Conservation (phyloP, 2,113 vertebrate species). For the Harpagus bidentatus region DNA sequence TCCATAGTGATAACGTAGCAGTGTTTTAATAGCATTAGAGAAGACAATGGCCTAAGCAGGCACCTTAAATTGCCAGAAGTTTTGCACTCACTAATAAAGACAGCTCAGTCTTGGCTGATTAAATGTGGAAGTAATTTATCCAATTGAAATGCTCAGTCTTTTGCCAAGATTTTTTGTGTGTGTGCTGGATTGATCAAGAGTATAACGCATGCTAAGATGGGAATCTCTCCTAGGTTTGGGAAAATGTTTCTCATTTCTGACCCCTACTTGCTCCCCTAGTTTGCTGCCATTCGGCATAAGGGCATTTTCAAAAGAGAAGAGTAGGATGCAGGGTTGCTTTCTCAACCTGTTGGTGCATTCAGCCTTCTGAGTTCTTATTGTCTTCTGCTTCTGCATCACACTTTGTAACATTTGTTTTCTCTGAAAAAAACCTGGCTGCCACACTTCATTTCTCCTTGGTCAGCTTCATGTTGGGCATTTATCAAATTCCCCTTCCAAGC, state of each 20-base stretch:
- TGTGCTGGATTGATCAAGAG: not conserved
- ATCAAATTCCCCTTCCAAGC: not conserved
- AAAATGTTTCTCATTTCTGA: not conserved
- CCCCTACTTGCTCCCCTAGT: not conserved
- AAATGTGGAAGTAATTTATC: constrained; percentile 54
- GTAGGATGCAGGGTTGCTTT: not conserved
- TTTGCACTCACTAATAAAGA: not conserved
- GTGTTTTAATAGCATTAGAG: not conserved
- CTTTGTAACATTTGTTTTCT: not conserved
- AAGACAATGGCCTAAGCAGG: constrained; percentile 10
- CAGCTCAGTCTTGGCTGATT: constrained; percentile 23
- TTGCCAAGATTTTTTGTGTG: not conserved
- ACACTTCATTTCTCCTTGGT: not conserved
- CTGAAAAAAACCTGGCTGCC: not conserved
- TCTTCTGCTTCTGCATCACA: not conserved
- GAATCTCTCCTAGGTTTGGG: not conserved
- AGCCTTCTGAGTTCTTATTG: not conserved
- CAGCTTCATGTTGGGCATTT: not conserved
- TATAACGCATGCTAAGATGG: not conserved
- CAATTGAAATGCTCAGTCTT: not conserved
- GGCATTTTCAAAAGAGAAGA: not conserved
- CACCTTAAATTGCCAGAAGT: constrained; percentile 1
- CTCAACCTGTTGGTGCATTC: not conserved
- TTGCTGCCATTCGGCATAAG: not conserved
- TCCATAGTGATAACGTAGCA: not conserved